Evolutionary conservation across 2,888 invertebrate species (phyloP), one percentile per base, ranked within the genome.

Genomic region (Salpingus planirostris): DNA sequence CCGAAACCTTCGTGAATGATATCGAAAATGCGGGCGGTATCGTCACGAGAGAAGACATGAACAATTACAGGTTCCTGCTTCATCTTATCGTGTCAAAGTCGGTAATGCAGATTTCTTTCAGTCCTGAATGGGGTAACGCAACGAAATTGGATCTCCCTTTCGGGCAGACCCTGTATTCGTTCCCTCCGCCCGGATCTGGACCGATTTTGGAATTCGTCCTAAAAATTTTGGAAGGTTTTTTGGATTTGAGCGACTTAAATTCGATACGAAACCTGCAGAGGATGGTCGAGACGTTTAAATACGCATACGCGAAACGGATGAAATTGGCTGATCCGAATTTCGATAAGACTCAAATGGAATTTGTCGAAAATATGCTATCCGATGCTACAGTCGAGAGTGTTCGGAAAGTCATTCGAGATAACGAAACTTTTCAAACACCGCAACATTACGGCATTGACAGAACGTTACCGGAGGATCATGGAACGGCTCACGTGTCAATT

Each of bases 401-500:
- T 8, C 60, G 73, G 3, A 29, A 47, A 0, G 51, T 49, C 31
- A 72, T 77, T 5, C 55, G 60, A 36, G 73, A 80, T 50, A 57
- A 69, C 21, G 62, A 52, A 13, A 90, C 90, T 0, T 80, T 62
- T 53, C 65, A 73, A 11, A 74, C 84, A 53, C 75, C 76, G 47
- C 46, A 54, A 6, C 76, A 86, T 59, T 90, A 91, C 54, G 87
- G 85, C 0, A 82, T 80, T 0, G 63, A 74, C 11, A 74, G 71
- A 46, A 45, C 56, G 1, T 68, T 72, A 33, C 62, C 67, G 0
- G 76, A 84, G 30, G 78, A 83, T 52, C 71, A 77, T 24, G 93
- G 95, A 18, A 97, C 97, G 0, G 81, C 93, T 0, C 96, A 97
- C 55, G 73, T 92, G 15, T 86, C 88, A 1, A 78, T 93, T 23